These are phyloP conservation scores for Amblyjoppa fuscipennis DNA, from an alignment of 2,888 invertebrate genomes.

Conservation along the genomic window DNA sequence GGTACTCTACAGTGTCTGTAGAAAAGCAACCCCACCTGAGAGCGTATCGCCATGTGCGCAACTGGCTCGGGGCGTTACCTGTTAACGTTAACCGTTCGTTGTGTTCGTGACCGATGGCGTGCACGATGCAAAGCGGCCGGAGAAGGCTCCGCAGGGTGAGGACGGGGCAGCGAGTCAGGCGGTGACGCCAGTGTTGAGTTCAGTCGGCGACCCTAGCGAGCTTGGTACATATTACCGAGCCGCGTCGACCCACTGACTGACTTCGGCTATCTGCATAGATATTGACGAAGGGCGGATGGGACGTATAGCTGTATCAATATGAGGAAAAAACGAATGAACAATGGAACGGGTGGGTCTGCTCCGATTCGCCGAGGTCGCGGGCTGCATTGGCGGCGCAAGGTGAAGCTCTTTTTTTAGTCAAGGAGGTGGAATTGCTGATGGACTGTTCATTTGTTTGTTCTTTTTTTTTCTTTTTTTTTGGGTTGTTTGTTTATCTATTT, in stretches of 20 bases:
- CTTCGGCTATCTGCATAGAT: slow-evolving; percentile 32
- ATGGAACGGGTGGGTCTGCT: slow-evolving; percentile 23
- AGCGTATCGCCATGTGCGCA: slow-evolving; percentile 32
- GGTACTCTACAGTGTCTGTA: slow-evolving; percentile 46
- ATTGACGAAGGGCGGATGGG: slow-evolving; percentile 23
- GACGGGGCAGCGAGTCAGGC: slow-evolving; percentile 36
- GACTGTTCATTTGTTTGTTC: background rate
- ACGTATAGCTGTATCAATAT: slow-evolving; percentile 25
- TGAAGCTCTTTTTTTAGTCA: background rate
- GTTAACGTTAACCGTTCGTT: slow-evolving; percentile 45
- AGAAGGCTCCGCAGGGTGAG: background rate
- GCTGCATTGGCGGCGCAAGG: background rate
- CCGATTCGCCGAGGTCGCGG: slow-evolving; percentile 20
- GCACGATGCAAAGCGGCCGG: slow-evolving; percentile 42
- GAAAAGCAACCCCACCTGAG: slow-evolving; percentile 24
- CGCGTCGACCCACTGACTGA: slow-evolving; percentile 50
- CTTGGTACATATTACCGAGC: slow-evolving; percentile 32
- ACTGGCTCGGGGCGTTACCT: slow-evolving; percentile 43
- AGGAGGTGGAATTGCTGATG: background rate
- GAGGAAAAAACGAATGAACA: slow-evolving; percentile 18
- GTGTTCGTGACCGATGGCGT: slow-evolving; percentile 49
- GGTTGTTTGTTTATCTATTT: too few species aligned
- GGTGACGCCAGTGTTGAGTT: slow-evolving; percentile 41
- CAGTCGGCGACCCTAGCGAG: slow-evolving; percentile 44
- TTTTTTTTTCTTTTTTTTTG: too few species aligned